These are phyloP conservation scores for Ennomos erosarius DNA, from an alignment of 2,888 invertebrate genomes.

Conservation along the genomic window DNA sequence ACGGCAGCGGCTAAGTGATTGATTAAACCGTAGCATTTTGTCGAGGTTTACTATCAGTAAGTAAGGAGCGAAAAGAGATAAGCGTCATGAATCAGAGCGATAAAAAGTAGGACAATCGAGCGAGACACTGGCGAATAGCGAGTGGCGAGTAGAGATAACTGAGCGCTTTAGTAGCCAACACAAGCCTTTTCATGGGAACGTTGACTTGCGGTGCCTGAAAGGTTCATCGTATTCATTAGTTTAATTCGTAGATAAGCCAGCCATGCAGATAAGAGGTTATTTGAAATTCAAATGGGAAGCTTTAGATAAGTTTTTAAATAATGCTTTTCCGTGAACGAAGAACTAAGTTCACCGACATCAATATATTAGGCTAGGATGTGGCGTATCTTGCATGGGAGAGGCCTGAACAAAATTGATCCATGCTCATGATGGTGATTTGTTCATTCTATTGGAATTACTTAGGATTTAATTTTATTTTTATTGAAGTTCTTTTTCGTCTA, in stretches of 20 bases:
- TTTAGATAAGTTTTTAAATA: slow-evolving; percentile 29
- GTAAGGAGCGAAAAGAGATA: slow-evolving; percentile 61
- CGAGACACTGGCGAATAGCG: slow-evolving; percentile 27
- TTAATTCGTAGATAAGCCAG: slow-evolving; percentile 28
- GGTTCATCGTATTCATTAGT: slow-evolving; percentile 34
- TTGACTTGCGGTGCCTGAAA: slow-evolving; percentile 33
- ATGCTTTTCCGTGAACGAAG: background rate
- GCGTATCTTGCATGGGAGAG: too few species aligned
- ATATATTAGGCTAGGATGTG: too few species aligned
- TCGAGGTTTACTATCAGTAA: slow-evolving; percentile 61
- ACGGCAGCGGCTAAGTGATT: slow-evolving; percentile 65
- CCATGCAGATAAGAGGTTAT: slow-evolving; percentile 23
- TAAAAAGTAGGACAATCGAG: slow-evolving; percentile 61
- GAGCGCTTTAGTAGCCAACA: slow-evolving; percentile 29
- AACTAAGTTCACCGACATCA: too few species aligned
- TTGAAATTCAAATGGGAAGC: slow-evolving; percentile 28
- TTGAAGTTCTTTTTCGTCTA: too few species aligned
- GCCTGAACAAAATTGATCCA: too few species aligned
- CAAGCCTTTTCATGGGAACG: slow-evolving; percentile 36
- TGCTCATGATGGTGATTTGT: too few species aligned
- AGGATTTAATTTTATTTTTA: too few species aligned
- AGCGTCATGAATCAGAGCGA: slow-evolving; percentile 72
- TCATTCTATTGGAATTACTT: too few species aligned
- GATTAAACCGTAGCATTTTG: slow-evolving; percentile 68
- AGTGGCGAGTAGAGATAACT: slow-evolving; percentile 40